Base-by-base conservation (phyloP, 2,888 invertebrate genomes). In the Galerucella pusilla region DNA sequence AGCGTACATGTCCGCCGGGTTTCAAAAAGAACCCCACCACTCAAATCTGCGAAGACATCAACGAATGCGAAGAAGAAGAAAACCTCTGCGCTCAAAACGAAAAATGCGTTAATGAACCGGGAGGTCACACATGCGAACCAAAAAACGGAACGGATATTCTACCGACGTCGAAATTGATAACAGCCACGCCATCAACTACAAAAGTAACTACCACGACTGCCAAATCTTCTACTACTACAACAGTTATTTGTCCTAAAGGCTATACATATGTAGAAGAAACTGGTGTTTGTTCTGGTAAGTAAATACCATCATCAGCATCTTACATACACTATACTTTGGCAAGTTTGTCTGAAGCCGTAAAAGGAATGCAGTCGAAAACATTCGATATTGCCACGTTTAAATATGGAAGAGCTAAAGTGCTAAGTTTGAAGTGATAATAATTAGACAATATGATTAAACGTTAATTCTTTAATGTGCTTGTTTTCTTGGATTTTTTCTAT, bases 21-120 rank as follows among this genome's bases (percentile, higher is more conserved):
- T 93, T 92, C 83, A 91, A 91, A 81, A 91, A 90, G 77, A 90
- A 91, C 81, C 80, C 84, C 0, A 85, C 82, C 20, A 90, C 89
- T 2, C 90, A 90, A 20, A 88, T 88, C 45, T 92, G 92, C 78
- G 91, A 91, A 95, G 96, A 96, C 88, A 91, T 95, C 80, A 92
- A 96, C 85, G 96, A 96, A 86, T 96, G 96, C 82, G 88, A 89
- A 0, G 88, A 90, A 60, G 91, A 91, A 46, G 88, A 90, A 70
- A 88, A 93, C 71, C 88, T 90, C 70, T 93, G 93, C 71, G 90
- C 88, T 0, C 87, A 88, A 9, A 89, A 89, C 59, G 91, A 92
- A 42, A 89, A 90, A 1, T 94, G 94, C 83, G 90, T 92, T 80
- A 94, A 94, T 85, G 91, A 91, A 57, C 90, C 90, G 0, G 93